Percentiles rank a stretch among this genome's conserved stretches.
Evolutionary conservation across 2,797 vertebrate genomes (phyloP).

Genomic region (Enteromius thamalakanensis): DNA sequence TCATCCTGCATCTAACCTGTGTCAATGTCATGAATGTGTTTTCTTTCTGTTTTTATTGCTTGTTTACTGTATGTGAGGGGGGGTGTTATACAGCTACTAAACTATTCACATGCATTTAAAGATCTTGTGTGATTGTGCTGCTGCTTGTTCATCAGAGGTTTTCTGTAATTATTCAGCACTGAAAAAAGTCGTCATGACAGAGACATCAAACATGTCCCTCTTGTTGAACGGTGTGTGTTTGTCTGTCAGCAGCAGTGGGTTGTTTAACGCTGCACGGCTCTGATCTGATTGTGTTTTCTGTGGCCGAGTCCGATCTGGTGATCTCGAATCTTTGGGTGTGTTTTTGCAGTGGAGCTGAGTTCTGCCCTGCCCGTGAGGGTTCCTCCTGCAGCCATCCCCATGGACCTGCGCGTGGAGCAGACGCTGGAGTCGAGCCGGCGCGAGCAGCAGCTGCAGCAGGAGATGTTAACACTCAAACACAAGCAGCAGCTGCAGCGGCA

Average conservation of each 20-base stretch:
- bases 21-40: background rate
- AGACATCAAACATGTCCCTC: background rate
- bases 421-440: constrained; percentile 75
- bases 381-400: constrained; percentile 88
- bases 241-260: background rate
- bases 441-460: constrained; percentile 96
- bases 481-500: constrained; percentile 98
- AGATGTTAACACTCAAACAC: constrained; percentile 93
- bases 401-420: constrained; percentile 91
- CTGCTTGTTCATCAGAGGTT: background rate
- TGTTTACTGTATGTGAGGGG: too few relatives aligned
- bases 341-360: constrained; percentile 79
- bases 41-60: background rate
- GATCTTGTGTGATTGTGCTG: background rate
- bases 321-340: background rate
- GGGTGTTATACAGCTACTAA: too few relatives aligned
- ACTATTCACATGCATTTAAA: background rate
- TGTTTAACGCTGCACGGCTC: background rate
- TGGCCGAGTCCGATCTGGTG: background rate
- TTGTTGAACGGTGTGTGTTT: background rate
- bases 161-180: background rate
- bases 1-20: background rate
- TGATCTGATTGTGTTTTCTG: background rate
- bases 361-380: constrained; percentile 88
- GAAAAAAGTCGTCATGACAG: background rate